These are phyloP conservation scores for Papilio aristodemus DNA, from an alignment of 1,140 invertebrate species.

Conservation along the genomic window DNA sequence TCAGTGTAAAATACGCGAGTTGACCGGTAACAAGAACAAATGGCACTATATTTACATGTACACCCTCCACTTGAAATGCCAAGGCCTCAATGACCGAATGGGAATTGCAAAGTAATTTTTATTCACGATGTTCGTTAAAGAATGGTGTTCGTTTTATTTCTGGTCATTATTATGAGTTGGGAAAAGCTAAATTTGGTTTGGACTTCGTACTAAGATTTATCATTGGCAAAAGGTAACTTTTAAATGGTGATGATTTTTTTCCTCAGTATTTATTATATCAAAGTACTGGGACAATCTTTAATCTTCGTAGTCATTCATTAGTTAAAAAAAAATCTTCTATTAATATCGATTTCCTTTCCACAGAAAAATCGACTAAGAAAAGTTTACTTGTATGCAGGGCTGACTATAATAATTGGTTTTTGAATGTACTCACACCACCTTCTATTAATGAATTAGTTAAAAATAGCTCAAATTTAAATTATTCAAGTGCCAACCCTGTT, in stretches of 20 bases:
- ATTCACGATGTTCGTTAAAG: slow-evolving; percentile 20
- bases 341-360: too few relatives aligned
- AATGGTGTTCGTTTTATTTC: neutral
- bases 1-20: slow-evolving; percentile 26
- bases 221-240: neutral
- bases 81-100: slow-evolving; percentile 25
- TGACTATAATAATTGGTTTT: too few relatives aligned
- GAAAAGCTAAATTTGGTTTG: neutral
- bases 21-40: slow-evolving; percentile 30
- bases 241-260: too few relatives aligned
- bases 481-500: slow-evolving; percentile 4
- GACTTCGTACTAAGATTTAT: neutral
- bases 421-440: too few relatives aligned
- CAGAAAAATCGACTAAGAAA: too few relatives aligned
- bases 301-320: too few relatives aligned
- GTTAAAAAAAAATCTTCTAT: too few relatives aligned
- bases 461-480: too few relatives aligned
- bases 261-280: too few relatives aligned
- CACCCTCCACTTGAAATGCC: slow-evolving; percentile 3
- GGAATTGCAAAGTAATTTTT: slow-evolving; percentile 19
- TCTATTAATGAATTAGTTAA: too few relatives aligned
- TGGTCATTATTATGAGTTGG: neutral
- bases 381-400: too few relatives aligned
- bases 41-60: slow-evolving; percentile 30
- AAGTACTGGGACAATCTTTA: too few relatives aligned